These are phyloP conservation scores for Bombus waltoni DNA, from an alignment of 1,140 invertebrate species.

Conservation along the genomic window DNA sequence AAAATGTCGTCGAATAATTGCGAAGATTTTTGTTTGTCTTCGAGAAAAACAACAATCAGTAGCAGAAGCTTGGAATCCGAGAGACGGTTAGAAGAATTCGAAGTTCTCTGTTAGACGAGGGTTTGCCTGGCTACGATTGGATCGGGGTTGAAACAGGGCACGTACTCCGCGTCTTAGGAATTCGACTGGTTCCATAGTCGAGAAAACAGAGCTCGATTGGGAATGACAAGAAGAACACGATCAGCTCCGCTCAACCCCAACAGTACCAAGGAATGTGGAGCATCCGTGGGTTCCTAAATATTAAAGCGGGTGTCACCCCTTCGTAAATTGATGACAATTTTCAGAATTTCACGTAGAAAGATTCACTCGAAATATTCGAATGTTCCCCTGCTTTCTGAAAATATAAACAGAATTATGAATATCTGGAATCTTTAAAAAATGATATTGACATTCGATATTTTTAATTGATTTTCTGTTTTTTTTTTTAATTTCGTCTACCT, in stretches of 20 bases:
- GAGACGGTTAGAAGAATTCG: constrained; percentile 54
- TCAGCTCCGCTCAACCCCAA: constrained; percentile 52
- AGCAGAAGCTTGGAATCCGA: constrained; percentile 14
- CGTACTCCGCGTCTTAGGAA: constrained; percentile 76
- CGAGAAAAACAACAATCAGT: neutral
- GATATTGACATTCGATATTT: too few relatives aligned
- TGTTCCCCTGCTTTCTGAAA: neutral
- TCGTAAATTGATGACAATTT: constrained; percentile 44
- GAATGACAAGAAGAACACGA: constrained; percentile 74
- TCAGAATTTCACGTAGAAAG: neutral
- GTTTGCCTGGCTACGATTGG: constrained; percentile 41
- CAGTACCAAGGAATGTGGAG: constrained; percentile 74
- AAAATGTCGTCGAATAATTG: neutral
- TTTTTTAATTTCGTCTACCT: neutral
- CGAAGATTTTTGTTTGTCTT: neutral
- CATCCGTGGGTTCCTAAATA: constrained; percentile 78
- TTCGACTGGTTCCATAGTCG: constrained; percentile 73
- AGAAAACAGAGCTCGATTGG: constrained; percentile 81
- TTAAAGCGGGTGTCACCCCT: constrained; percentile 69
- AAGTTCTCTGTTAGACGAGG: constrained; percentile 51
- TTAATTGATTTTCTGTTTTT: too few relatives aligned
- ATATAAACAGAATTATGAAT: neutral
- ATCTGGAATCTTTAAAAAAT: neutral
- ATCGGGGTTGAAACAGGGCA: constrained; percentile 21
- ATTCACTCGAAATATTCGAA: neutral